These are phyloP conservation scores for Botia almorhae DNA, from an alignment of 2,797 vertebrate genomes.

Conservation along the genomic window DNA sequence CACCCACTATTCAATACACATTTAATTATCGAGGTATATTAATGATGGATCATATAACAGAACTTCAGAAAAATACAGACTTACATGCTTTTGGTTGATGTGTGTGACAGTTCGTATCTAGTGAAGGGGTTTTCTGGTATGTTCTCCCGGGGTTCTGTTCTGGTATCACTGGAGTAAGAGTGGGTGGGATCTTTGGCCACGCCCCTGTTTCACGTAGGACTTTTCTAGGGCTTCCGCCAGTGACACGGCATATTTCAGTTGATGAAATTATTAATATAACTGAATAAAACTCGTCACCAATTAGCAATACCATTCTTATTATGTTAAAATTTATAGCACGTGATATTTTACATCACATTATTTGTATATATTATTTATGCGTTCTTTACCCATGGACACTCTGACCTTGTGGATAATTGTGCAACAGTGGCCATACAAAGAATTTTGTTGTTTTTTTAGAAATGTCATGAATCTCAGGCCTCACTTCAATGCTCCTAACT, in stretches of 20 bases:
- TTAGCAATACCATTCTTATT: background rate
- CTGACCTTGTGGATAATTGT: too few species aligned
- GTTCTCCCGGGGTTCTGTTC: constrained; percentile 40
- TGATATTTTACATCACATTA: background rate
- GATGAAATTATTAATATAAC: background rate
- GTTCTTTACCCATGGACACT: too few species aligned
- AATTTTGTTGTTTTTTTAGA: too few species aligned
- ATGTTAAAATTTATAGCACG: background rate
- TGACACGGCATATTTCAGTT: background rate
- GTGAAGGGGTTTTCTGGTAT: constrained; percentile 28
- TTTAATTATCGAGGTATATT: background rate
- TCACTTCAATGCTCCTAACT: too few species aligned
- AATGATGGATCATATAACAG: background rate
- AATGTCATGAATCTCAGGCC: too few species aligned
- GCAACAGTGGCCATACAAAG: too few species aligned
- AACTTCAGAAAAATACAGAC: background rate
- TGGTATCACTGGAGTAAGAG: background rate
- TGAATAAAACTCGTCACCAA: background rate
- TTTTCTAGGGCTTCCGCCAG: constrained; percentile 21
- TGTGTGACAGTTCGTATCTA: background rate
- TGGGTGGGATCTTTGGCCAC: constrained; percentile 14
- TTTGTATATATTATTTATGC: too few species aligned
- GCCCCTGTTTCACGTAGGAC: background rate
- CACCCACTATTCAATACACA: background rate
- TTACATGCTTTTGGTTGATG: constrained; percentile 29